These are phyloP conservation scores for Habroteleia sp. DNA, from an alignment of 2,888 invertebrate species.

Conservation along the genomic window DNA sequence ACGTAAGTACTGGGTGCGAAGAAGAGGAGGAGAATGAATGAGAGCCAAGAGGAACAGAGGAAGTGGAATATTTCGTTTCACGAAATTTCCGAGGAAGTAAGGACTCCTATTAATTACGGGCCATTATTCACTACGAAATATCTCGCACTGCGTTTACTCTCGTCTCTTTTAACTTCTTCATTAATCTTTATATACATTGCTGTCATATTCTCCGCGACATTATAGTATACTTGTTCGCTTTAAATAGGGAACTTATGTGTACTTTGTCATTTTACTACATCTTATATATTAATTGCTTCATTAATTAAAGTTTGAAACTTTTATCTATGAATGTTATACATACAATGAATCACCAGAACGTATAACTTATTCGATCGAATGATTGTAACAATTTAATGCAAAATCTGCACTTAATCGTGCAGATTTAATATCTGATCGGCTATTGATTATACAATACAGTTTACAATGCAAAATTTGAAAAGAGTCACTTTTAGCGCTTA, in stretches of 20 bases:
- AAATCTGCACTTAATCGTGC: too few species aligned
- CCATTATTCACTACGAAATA: constrained; percentile 58
- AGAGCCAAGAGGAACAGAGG: constrained; percentile 49
- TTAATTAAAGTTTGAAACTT: constrained; percentile 44
- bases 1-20: constrained; percentile 41
- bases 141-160: constrained; percentile 59
- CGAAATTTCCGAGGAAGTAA: constrained; percentile 55
- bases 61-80: constrained; percentile 57
- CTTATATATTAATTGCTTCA: constrained; percentile 49
- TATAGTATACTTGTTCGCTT: constrained; percentile 49
- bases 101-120: constrained; percentile 59
- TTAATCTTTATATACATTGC: constrained; percentile 57
- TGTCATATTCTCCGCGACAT: constrained; percentile 49
- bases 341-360: constrained; percentile 16
- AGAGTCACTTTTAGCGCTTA: too few species aligned
- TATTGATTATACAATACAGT: too few species aligned
- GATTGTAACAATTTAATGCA: constrained; percentile 10
- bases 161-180: constrained; percentile 59
- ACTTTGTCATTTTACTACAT: constrained; percentile 50
- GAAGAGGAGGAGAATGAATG: constrained; percentile 61
- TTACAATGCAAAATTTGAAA: too few species aligned
- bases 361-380: constrained; percentile 20
- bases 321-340: constrained; percentile 24
- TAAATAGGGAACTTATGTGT: constrained; percentile 53
- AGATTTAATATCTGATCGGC: too few species aligned